Conservation (phyloP, 2,888 invertebrate species). For the Cristatella mucedo region DNA sequence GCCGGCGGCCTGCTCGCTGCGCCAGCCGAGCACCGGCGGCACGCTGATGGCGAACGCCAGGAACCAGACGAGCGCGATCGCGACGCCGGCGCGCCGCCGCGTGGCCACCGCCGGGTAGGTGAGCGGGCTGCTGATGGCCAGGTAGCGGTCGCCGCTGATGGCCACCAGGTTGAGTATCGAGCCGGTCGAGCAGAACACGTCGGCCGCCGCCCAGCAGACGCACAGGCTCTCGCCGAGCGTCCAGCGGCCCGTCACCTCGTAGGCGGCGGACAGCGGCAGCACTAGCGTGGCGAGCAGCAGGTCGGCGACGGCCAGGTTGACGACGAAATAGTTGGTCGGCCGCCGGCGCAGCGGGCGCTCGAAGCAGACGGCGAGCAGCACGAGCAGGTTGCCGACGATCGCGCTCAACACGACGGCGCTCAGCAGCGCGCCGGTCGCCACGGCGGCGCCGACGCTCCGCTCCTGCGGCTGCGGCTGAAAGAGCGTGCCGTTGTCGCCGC, state of each 20-base stretch:
- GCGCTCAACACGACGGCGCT: too few relatives aligned
- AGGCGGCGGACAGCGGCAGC: slow-evolving; percentile 5
- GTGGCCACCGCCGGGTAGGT: slow-evolving; percentile 2
- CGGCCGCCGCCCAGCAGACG: slow-evolving; percentile 2
- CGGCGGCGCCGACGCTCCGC: too few relatives aligned
- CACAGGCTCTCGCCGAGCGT: slow-evolving; percentile 1
- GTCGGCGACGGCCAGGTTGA: slow-evolving; percentile 5
- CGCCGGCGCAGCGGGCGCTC: not conserved
- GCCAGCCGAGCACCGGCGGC: slow-evolving; percentile 6
- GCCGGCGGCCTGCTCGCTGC: not conserved
- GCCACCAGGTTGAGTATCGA: slow-evolving; percentile 5
- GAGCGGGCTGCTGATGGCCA: slow-evolving; percentile 6
- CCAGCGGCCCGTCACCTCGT: slow-evolving; percentile 5
- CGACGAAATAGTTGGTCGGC: slow-evolving; percentile 6
- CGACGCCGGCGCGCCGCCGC: not conserved
- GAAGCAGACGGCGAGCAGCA: slow-evolving; percentile 1
- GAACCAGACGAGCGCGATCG: not conserved
- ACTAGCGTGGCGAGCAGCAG: not conserved
- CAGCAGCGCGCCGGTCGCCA: too few relatives aligned
- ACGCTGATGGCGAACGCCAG: slow-evolving; percentile 3
- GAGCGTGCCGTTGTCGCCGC: too few relatives aligned
- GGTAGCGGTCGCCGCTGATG: slow-evolving; percentile 6
- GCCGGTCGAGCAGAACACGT: slow-evolving; percentile 6
- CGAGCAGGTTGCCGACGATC: slow-evolving; percentile 1
- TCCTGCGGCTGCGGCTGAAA: too few relatives aligned